Conservation (phyloP, 2,888 invertebrate genomes). For the Rhagonycha fulva region DNA sequence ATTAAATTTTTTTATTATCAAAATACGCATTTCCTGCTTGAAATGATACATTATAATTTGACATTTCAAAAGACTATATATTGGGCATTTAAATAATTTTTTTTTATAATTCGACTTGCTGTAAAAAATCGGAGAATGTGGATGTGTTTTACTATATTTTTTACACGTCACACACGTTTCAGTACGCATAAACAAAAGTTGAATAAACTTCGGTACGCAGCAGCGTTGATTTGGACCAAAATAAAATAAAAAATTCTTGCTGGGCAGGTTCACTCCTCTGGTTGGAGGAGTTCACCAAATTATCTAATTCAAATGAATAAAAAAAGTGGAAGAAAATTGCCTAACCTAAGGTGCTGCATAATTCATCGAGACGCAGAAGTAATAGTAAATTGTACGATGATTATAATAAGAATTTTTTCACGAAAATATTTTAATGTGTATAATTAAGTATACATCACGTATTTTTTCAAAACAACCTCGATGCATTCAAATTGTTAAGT, state of each 20-base stretch:
- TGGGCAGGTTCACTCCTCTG: neutral
- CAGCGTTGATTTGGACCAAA: neutral
- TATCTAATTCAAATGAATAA: neutral
- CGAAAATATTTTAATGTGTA: neutral
- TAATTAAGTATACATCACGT: neutral
- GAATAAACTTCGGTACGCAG: neutral
- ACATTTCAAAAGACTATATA: no score
- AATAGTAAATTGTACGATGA: neutral
- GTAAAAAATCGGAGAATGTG: neutral
- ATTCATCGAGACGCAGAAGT: neutral
- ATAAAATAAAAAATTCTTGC: neutral
- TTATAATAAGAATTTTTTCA: neutral
- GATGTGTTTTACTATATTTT: neutral
- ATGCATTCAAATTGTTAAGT: slow-evolving; percentile 16
- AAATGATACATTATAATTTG: neutral
- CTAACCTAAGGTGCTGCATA: neutral
- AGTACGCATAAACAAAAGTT: slow-evolving; percentile 2
- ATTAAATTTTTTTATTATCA: neutral
- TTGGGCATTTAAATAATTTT: neutral
- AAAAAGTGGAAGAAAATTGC: neutral
- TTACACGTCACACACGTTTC: neutral
- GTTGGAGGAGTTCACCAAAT: neutral
- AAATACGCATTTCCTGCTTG: neutral
- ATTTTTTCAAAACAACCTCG: neutral
- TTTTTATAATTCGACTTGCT: neutral